Evolutionary conservation across 2,113 vertebrate species (phyloP), one percentile per base, ranked within the genome.

Genomic region (Ochotona princeps): DNA sequence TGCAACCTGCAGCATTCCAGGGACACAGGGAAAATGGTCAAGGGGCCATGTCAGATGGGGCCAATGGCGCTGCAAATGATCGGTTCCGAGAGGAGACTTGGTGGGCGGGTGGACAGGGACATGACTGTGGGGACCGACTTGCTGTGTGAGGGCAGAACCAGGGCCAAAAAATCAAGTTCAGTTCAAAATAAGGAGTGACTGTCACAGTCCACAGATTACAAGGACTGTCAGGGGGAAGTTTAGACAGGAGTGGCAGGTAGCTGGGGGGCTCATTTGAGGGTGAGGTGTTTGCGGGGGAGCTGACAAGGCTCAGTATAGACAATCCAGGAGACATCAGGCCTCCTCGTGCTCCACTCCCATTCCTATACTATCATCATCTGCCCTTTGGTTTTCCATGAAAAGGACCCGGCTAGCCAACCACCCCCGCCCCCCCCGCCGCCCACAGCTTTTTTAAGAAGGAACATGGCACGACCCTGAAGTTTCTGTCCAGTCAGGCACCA

Each of bases 251-350:
- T 3, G 18, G 44, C 32, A 21, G 73, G 47, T 47, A 32, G 49
- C 38, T 44, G 38, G 38, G 38, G 38, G 38, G 38, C 38, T 44
- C 38, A 44, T 44, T 44, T 44, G 38, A 6, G 8, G 13, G 1
- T 44, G 25, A 20, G 49, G 0, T 44, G 1, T 54, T 10, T 18
- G 47, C 54, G 30, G n/a, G 25, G 18, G 0, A 1, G 61, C 2
- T 38, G 17, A 4, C 8, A 12, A 14, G n/a, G 54, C 44, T n/a
- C 2, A 6, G 6, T 54, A 28, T 18, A 54, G 57, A 28, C 61
- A 63, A 49, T n/a, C 32, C 3, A 30, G 14, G 70, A 44, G 38
- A 44, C 60, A 90, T 30, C 25, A 44, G 18, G 60, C 30, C 15
- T 23, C 61, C 38, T 30, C 35, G 7, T 66, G 20, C 76, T 1